phyloP scores from a whole-genome alignment of 2,888 invertebrate species.

The Meta bourneti region DNA sequence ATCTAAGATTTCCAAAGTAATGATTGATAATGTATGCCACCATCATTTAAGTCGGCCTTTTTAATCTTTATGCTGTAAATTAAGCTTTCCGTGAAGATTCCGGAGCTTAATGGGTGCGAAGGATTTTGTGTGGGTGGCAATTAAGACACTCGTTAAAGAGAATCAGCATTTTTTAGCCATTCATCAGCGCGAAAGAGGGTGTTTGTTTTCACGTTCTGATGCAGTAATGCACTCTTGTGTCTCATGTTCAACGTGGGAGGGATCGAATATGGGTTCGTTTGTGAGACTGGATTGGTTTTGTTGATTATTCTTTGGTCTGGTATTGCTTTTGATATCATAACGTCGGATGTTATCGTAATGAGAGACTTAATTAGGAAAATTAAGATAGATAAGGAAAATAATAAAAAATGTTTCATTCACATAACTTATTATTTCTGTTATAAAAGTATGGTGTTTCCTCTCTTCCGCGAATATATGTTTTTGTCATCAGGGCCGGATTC shows the following conservation, averaged over 20 bases:
- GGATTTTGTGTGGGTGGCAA: conserved; percentile 21
- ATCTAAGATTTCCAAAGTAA: not conserved
- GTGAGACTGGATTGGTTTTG: no score
- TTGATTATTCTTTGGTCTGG: no score
- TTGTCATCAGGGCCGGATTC: no score
- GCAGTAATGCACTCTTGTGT: not conserved
- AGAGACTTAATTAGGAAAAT: no score
- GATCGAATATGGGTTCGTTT: no score
- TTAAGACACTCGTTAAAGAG: not conserved
- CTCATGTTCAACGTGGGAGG: not conserved
- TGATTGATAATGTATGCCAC: not conserved
- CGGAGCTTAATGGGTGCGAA: conserved; percentile 1
- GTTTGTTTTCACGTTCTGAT: conserved; percentile 9
- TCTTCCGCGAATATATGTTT: no score
- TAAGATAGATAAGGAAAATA: no score
- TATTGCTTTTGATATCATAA: no score
- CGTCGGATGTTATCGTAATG: no score
- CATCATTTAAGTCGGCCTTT: not conserved
- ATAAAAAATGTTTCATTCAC: no score
- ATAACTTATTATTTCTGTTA: no score
- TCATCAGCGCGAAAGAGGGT: not conserved
- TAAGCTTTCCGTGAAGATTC: conserved; percentile 3
- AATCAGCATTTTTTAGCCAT: not conserved
- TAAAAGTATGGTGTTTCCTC: no score
- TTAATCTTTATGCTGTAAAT: conserved; percentile 14